Evolutionary conservation across 2,113 vertebrate species (phyloP), one percentile per base, ranked within the genome.

Genomic region (Empidonax alnorum): DNA sequence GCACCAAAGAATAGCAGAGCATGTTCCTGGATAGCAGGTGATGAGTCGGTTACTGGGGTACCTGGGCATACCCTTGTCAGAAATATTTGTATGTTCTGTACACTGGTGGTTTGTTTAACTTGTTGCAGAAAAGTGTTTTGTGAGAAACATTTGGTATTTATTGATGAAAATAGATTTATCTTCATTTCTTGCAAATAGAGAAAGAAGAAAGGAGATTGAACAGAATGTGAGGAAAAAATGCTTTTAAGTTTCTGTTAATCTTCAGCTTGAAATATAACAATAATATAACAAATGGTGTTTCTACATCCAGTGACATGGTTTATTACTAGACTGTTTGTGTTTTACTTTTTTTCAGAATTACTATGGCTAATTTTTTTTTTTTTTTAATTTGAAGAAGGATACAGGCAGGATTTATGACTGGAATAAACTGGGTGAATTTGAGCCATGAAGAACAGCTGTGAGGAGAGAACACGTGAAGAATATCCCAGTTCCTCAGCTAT

Each of bases 321-420:
- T 71, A 67, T 63, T 90, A 52, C 5, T 76, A 42, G 30, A 42
- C 7, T 0, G 0, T 37, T 37, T 65, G 12, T 15, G 15, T 9
- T 37, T 46, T 55, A 12, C 9, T n/a, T 63, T 63, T 89, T 89
- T 66, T 31, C 27, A 84, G 37, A 75, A 63, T 49, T 12, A 7
- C 65, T 61, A 22, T 77, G 9, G 41, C n/a, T 75, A 94, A 47
- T 65, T 89, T 6, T 85, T 95, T 91, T 89, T 50, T 89, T 6
- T 85, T 95, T 91, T 89, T 50, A 84, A 91, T 85, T 76, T 58
- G 50, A 15, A 91, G 58, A 72, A 87, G 8, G 8, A 52, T 89
- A 82, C 10, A 7, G 31, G n/a, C 30, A 82, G 56, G 65, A 91
- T 62, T 82, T 61, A 65, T 76, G 22, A 42, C 0, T 82, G 6